Evolutionary conservation across 2,888 invertebrate species (phyloP).

Genomic region (Hirtodrosophila duncani): DNA sequence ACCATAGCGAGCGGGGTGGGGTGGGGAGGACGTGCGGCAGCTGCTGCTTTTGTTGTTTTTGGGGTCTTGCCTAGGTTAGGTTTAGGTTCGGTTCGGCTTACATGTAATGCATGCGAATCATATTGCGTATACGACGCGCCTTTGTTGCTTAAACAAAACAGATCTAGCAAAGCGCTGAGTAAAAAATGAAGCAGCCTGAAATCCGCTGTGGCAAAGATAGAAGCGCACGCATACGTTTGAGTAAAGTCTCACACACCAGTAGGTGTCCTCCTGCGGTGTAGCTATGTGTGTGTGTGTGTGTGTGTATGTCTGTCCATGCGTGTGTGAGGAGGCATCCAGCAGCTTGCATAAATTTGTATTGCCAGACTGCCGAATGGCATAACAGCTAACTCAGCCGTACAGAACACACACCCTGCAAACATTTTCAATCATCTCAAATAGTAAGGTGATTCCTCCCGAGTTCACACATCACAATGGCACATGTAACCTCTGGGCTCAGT

Average conservation of each 20-base stretch:
- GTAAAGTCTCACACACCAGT: constrained; percentile 10
- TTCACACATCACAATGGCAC: too few relatives aligned
- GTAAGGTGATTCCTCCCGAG: too few relatives aligned
- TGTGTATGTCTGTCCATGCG: neutral
- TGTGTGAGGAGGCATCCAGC: constrained; percentile 32
- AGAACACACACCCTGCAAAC: constrained; percentile 2
- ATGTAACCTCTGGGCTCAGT: too few relatives aligned
- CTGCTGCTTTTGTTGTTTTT: neutral
- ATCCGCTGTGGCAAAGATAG: constrained; percentile 6
- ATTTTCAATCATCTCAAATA: too few relatives aligned
- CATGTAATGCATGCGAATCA: constrained; percentile 49
- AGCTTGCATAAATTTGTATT: constrained; percentile 69
- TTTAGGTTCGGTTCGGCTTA: constrained; percentile 13
- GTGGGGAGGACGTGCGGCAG: neutral
- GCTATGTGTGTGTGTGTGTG: neutral
- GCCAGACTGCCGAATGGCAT: constrained; percentile 58
- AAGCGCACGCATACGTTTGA: constrained; percentile 49
- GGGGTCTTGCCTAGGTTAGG: neutral
- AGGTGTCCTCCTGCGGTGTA: neutral
- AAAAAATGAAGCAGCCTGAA: constrained; percentile 4
- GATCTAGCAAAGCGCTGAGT: neutral
- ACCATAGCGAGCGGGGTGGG: constrained; percentile 11
- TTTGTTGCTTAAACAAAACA: constrained; percentile 53
- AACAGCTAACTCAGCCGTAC: constrained; percentile 49
- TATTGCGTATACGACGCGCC: constrained; percentile 40